Percentiles rank a stretch among this genome's conserved stretches.
Evolutionary conservation across 37 sponge, comb jelly and placozoan species (phyloP).

Genomic region (Dysidea cf. avara): DNA sequence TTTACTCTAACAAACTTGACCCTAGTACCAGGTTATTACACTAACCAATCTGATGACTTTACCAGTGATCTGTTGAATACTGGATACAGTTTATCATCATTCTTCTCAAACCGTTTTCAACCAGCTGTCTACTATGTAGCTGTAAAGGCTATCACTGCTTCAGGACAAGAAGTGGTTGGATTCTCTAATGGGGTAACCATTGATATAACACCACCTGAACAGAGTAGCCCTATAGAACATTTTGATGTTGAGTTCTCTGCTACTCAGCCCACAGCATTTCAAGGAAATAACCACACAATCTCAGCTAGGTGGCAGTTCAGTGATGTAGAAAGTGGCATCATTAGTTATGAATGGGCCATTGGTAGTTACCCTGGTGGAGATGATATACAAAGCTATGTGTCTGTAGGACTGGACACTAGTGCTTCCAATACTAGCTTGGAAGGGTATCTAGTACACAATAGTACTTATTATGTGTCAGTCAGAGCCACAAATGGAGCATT

Average conservation of each 20-base stretch:
- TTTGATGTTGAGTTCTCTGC: slow-evolving; percentile 67
- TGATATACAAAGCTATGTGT: slow-evolving; percentile 43
- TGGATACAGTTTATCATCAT: slow-evolving; percentile 7
- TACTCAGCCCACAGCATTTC: slow-evolving; percentile 39
- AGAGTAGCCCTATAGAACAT: slow-evolving; percentile 35
- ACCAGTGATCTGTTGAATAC: not conserved
- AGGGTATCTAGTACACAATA: slow-evolving; percentile 49
- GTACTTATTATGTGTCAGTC: slow-evolving; percentile 71
- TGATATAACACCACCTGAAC: slow-evolving; percentile 67
- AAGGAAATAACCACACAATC: slow-evolving; percentile 72
- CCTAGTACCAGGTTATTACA: slow-evolving; percentile 25
- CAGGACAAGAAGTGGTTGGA: slow-evolving; percentile 30
- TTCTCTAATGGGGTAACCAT: slow-evolving; percentile 71
- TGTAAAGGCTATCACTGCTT: slow-evolving; percentile 72
- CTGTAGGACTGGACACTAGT: slow-evolving; percentile 42
- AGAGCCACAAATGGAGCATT: slow-evolving; percentile 76
- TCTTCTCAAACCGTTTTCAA: slow-evolving; percentile 25
- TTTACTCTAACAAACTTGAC: slow-evolving; percentile 59
- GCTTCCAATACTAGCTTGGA: slow-evolving; percentile 30
- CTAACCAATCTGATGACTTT: slow-evolving; percentile 28
- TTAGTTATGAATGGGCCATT: slow-evolving; percentile 77
- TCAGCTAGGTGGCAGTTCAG: slow-evolving; percentile 62
- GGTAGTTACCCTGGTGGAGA: slow-evolving; percentile 32
- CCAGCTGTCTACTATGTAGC: slow-evolving; percentile 70
- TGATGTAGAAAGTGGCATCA: slow-evolving; percentile 72